Evolutionary conservation across 1,140 invertebrate species (phyloP).

Genomic region (Brachionus angularis): DNA sequence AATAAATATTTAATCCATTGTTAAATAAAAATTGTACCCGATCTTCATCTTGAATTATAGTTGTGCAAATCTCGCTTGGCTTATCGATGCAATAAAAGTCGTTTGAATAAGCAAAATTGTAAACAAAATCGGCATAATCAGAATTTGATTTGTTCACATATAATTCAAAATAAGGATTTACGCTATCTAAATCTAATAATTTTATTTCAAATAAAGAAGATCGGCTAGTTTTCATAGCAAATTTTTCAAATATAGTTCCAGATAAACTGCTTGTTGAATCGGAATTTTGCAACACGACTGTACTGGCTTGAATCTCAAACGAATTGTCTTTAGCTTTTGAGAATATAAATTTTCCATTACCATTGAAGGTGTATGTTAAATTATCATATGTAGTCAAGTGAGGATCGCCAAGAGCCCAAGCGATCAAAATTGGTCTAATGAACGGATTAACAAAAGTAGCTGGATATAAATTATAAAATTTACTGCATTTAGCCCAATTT

Average conservation of each 20-base stretch:
- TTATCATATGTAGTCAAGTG: constrained; percentile 29
- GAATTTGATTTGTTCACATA: background rate
- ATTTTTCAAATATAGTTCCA: background rate
- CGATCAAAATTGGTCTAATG: background rate
- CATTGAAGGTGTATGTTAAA: constrained; percentile 19
- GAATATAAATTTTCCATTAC: constrained; percentile 18
- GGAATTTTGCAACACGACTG: background rate
- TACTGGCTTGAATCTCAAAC: constrained; percentile 23
- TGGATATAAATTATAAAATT: constrained; percentile 31
- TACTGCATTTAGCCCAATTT: background rate
- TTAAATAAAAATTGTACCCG: background rate
- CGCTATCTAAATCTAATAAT: background rate
- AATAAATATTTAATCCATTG: constrained; percentile 8
- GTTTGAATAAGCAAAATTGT: background rate
- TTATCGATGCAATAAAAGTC: background rate
- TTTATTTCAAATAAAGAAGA: background rate
- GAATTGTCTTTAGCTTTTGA: background rate
- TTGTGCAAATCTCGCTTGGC: background rate
- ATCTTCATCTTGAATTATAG: background rate
- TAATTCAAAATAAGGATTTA: background rate
- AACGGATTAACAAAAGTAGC: background rate
- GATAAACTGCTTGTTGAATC: background rate
- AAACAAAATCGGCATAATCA: background rate
- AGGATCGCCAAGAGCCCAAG: constrained; percentile 27
- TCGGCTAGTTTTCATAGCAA: background rate